Conservation (phyloP, 2,888 invertebrate species). For the Tricholauxania praeusta region DNA sequence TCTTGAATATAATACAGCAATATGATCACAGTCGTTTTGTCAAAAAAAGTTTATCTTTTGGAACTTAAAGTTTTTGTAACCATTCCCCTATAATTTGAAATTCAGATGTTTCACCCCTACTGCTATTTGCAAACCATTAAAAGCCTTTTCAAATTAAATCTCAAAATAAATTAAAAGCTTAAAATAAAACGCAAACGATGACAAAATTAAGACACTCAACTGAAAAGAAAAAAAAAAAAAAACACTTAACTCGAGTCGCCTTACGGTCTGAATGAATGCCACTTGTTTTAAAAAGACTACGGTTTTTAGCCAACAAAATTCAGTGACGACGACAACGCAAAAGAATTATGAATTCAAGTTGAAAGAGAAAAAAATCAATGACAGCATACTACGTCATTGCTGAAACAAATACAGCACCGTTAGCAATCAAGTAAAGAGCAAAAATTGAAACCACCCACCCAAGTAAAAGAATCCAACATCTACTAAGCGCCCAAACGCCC, state of each 20-base stretch:
- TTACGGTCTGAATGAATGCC: not conserved
- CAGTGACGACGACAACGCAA: not conserved
- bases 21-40: too few relatives aligned
- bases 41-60: too few relatives aligned
- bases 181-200: constrained; percentile 23
- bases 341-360: not conserved
- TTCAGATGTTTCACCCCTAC: too few relatives aligned
- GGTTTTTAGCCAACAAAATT: not conserved
- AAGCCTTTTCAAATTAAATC: constrained; percentile 21
- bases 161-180: constrained; percentile 36
- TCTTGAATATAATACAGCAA: too few relatives aligned
- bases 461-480: not conserved
- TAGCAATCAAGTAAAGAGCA: not conserved
- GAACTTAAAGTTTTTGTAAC: too few relatives aligned
- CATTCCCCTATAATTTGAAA: too few relatives aligned
- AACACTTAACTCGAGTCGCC: constrained; percentile 2
- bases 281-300: constrained; percentile 19
- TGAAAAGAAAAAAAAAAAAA: not conserved
- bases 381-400: constrained; percentile 22
- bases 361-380: not conserved
- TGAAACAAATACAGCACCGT: constrained; percentile 3
- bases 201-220: constrained; percentile 31
- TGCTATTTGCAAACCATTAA: too few relatives aligned
- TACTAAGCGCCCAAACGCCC: too few relatives aligned
- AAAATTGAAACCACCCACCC: not conserved